These are phyloP conservation scores for Periophthalmus magnuspinnatus DNA, from an alignment of 2,797 vertebrate genomes.

Conservation along the genomic window DNA sequence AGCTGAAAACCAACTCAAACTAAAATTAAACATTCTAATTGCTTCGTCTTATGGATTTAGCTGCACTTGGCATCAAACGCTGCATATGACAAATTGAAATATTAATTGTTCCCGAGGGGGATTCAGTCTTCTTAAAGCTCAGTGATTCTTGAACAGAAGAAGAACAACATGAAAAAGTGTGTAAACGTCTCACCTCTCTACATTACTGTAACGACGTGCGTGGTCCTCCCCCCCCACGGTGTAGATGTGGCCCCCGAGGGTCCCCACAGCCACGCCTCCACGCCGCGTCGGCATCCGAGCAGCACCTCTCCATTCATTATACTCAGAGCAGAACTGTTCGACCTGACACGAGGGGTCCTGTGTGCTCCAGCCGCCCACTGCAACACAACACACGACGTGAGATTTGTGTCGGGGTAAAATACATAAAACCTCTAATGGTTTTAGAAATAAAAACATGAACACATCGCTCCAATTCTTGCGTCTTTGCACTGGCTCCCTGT, in stretches of 20 bases:
- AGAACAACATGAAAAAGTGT: neutral
- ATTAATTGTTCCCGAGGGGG: constrained; percentile 16
- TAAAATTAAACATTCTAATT: constrained; percentile 24
- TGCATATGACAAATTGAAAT: constrained; percentile 13
- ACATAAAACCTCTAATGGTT: no score
- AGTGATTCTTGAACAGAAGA: neutral
- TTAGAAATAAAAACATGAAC: no score
- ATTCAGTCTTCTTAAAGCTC: neutral
- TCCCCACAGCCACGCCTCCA: constrained; percentile 54
- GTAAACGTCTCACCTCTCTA: constrained; percentile 57
- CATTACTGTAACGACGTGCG: constrained; percentile 59
- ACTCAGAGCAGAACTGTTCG: constrained; percentile 61
- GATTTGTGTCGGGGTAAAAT: no score
- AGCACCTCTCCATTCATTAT: constrained; percentile 70
- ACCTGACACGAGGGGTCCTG: constrained; percentile 56
- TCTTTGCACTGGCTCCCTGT: no score
- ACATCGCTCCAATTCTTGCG: no score
- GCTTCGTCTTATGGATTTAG: constrained; percentile 12
- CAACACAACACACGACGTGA: no score
- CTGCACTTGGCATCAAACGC: constrained; percentile 17
- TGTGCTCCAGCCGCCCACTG: constrained; percentile 67
- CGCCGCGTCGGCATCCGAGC: constrained; percentile 53
- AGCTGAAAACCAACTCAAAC: constrained; percentile 1
- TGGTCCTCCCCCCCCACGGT: constrained; percentile 55
- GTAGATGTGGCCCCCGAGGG: constrained; percentile 57